phyloP scores from a whole-genome alignment of 2,797 vertebrate genomes.

The Diceros bicornis region DNA sequence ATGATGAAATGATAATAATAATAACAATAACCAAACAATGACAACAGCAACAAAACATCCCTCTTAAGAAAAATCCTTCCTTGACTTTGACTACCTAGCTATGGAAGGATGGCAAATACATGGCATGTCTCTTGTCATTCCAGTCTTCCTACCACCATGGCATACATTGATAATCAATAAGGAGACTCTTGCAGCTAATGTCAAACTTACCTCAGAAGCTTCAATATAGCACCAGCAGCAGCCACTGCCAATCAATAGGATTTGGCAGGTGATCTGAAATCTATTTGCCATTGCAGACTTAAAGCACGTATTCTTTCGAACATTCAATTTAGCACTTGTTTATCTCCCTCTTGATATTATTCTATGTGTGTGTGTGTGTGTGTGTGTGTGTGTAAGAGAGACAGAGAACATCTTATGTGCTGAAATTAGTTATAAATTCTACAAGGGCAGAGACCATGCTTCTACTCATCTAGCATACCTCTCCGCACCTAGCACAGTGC shows the following conservation, averaged over 20 bases:
- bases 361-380: background rate
- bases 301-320: constrained; percentile 45
- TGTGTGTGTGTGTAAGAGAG: background rate
- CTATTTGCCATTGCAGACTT: constrained; percentile 39
- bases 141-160: background rate
- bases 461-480: background rate
- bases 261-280: constrained; percentile 69
- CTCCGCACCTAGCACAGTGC: background rate
- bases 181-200: constrained; percentile 28
- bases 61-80: background rate
- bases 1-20: constrained; percentile 43
- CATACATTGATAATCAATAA: constrained; percentile 55
- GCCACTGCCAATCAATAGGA: constrained; percentile 55
- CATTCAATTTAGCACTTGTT: background rate
- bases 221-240: constrained; percentile 13
- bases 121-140: background rate
- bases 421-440: constrained; percentile 33
- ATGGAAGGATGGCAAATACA: background rate
- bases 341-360: constrained; percentile 17
- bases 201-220: constrained; percentile 48
- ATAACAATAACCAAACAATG: background rate
- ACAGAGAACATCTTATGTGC: background rate
- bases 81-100: background rate
- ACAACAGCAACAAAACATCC: background rate
- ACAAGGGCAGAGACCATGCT: background rate